These are phyloP conservation scores for Bufo bufo DNA, from an alignment of 2,113 vertebrate genomes.

Conservation along the genomic window DNA sequence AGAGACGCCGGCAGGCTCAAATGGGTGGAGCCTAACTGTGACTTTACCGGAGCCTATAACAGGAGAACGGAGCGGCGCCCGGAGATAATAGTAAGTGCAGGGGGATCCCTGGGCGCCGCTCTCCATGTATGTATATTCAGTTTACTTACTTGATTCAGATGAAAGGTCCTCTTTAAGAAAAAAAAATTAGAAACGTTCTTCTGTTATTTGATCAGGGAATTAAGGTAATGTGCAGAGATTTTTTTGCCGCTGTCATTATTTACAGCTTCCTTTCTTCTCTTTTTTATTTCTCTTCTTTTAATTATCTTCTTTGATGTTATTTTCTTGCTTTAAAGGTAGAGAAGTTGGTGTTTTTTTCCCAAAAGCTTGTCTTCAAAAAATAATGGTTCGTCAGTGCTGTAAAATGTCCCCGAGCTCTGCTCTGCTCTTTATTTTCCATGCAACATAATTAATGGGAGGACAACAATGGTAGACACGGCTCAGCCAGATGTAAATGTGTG, in stretches of 20 bases:
- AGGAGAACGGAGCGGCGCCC: too few species aligned
- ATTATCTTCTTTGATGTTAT: not conserved
- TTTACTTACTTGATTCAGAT: too few species aligned
- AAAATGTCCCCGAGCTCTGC: not conserved
- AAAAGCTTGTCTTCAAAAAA: not conserved
- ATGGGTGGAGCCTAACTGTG: too few species aligned
- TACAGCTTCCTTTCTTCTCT: not conserved
- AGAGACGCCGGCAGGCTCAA: too few species aligned
- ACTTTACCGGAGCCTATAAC: too few species aligned
- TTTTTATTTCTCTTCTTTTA: not conserved
- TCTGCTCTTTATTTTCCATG: not conserved
- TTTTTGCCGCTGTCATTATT: not conserved
- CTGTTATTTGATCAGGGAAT: conserved; percentile 5
- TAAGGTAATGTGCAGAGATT: not conserved
- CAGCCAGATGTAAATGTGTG: not conserved
- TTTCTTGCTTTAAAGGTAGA: not conserved
- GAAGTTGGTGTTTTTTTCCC: not conserved
- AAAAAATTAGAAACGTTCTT: not conserved
- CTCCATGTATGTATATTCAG: too few species aligned
- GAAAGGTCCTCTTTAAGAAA: too few species aligned
- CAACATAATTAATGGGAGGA: conserved; percentile 13
- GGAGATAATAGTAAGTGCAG: too few species aligned
- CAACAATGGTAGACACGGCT: not conserved
- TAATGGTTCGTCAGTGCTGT: not conserved
- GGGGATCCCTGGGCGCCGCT: too few species aligned